Conservation (phyloP, 2,888 invertebrate genomes). For the Eudasyphora cyanicolor region DNA sequence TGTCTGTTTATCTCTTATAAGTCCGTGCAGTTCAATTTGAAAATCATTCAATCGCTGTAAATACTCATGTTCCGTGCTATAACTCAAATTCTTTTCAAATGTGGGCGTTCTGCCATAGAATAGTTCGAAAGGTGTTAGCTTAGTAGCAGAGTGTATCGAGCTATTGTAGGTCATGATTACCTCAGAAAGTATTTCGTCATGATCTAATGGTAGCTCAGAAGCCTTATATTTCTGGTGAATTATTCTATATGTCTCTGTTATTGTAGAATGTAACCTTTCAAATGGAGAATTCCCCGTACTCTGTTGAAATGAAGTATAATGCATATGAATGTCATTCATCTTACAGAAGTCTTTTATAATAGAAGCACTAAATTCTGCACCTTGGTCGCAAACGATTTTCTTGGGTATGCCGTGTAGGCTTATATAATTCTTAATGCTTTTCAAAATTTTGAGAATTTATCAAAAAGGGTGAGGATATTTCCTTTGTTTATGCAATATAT, state of each 20-base stretch:
- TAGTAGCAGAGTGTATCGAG: conserved; percentile 51
- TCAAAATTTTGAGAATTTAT: conserved; percentile 60
- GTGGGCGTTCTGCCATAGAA: conserved; percentile 37
- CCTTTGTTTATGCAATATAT: conserved; percentile 59
- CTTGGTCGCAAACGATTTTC: conserved; percentile 58
- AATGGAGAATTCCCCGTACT: conserved; percentile 52
- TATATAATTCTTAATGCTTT: conserved; percentile 54
- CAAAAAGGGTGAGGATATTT: conserved; percentile 53
- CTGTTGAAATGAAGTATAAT: conserved; percentile 54
- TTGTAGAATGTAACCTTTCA: conserved; percentile 46
- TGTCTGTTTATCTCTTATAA: conserved; percentile 31
- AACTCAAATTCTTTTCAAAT: conserved; percentile 41
- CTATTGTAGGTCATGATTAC: conserved; percentile 47
- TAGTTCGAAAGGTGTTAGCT: conserved; percentile 46
- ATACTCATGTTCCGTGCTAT: conserved; percentile 35
- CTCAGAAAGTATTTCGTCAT: conserved; percentile 47
- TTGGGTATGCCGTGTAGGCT: conserved; percentile 54
- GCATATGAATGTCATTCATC: conserved; percentile 46
- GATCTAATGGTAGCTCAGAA: conserved; percentile 17
- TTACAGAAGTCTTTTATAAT: conserved; percentile 58
- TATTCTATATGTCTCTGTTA: conserved; percentile 58
- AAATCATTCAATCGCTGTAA: conserved; percentile 35
- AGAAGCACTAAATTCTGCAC: conserved; percentile 39
- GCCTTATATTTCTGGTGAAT: conserved; percentile 37
- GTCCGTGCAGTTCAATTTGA: conserved; percentile 19